Evolutionary conservation across 2,797 vertebrate genomes (phyloP), one percentile per base, ranked within the genome.

Genomic region (Onychomys arenicola): DNA sequence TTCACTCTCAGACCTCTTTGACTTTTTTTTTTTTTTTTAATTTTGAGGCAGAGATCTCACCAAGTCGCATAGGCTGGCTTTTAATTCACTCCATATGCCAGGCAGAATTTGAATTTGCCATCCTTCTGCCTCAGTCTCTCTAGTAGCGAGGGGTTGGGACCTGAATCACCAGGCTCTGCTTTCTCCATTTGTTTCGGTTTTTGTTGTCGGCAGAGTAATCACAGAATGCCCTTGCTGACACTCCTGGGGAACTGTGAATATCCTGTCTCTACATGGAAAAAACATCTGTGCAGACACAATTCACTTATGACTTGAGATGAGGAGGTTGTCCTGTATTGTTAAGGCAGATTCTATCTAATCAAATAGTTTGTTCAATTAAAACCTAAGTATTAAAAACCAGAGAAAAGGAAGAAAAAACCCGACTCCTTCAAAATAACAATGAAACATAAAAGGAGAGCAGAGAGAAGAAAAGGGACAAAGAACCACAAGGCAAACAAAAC

Each of bases 181-280:
- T 37, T 4, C 23, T 86, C 85, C 11, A 11, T 0, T 57, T 61
- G 8, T 5, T 4, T 19, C 13, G 27, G 2, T 43, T 6, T 14
- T 57, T 27, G 4, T 0, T 2, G 3, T 23, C 57, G 46, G 88
- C 14, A n/a, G 55, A 59, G 0, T 2, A 19, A 57, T 21, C 21
- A 63, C 88, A 43, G 19, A n/a, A 46, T 11, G n/a, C 4, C 63
- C 5, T 4, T 5, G 27, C 2, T 40, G 29, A n/a, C 25, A 17
- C 11, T 10, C 13, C 77, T 19, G 1, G 76, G 40, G 37, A 67
- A 17, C 27, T 12, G 21, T 63, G 71, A 71, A 23, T 27, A 8
- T 27, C 7, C 8, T 23, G 14, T 4, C 17, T 32, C 84, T 52
- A 3, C 2, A 0, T 1, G 12, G 32, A 16, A 46, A 49, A 0